phyloP scores from a whole-genome alignment of 2,888 invertebrate genomes.

The Patella pellucida region DNA sequence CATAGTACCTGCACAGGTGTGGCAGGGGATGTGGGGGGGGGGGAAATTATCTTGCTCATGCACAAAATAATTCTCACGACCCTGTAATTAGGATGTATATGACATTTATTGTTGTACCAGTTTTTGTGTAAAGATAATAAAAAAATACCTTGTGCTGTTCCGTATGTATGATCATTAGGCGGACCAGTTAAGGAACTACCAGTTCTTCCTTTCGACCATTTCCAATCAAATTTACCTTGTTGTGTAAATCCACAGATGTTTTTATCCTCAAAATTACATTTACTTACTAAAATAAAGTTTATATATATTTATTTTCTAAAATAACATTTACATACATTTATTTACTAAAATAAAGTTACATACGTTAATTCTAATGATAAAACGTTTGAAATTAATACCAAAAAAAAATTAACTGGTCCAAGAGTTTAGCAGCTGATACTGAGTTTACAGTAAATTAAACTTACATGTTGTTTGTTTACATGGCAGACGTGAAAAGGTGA shows the following conservation, averaged over 20 bases:
- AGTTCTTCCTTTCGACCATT: conserved; percentile 46
- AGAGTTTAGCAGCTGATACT: too few species aligned
- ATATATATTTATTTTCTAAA: conserved; percentile 32
- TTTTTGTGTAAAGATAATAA: too few species aligned
- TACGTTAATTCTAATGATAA: too few species aligned
- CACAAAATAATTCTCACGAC: too few species aligned
- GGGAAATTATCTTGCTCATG: too few species aligned
- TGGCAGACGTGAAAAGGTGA: conserved; percentile 47
- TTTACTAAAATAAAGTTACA: neutral
- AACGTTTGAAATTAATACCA: too few species aligned
- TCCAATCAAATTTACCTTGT: conserved; percentile 63
- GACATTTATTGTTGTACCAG: too few species aligned
- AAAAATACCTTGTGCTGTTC: conserved; percentile 47
- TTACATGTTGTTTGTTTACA: conserved; percentile 43
- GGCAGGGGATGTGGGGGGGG: too few species aligned
- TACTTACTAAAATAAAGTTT: conserved; percentile 24
- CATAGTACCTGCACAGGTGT: too few species aligned
- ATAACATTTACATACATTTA: conserved; percentile 32
- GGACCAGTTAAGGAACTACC: conserved; percentile 53
- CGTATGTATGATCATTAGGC: conserved; percentile 56
- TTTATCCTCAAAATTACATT: conserved; percentile 53
- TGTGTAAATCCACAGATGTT: conserved; percentile 57
- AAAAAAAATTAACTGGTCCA: too few species aligned
- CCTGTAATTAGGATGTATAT: too few species aligned
- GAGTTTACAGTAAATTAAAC: neutral